Evolutionary conservation across 2,888 invertebrate genomes (phyloP).

Genomic region (Smittia sp.): DNA sequence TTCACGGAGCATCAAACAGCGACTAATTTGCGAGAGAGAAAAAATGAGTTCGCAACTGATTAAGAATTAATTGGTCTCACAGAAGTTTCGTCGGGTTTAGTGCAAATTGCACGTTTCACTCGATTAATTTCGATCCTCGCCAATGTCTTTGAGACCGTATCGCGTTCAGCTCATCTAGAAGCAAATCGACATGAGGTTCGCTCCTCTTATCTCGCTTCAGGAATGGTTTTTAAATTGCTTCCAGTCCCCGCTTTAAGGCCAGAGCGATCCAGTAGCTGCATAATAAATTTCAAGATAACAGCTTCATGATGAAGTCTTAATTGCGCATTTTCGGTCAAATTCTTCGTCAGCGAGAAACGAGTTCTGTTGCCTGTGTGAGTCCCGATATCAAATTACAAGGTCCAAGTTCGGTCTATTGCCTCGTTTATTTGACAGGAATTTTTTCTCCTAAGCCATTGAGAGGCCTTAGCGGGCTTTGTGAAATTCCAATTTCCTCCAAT

Average conservation of each 20-base stretch:
- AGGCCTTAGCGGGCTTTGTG: background rate
- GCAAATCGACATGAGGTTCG: too few species aligned
- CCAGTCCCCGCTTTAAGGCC: background rate
- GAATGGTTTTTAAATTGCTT: too few species aligned
- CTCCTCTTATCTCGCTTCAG: too few species aligned
- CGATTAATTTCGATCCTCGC: too few species aligned
- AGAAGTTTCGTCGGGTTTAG: background rate
- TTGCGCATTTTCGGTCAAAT: background rate
- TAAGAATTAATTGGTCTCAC: background rate
- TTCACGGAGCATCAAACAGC: background rate
- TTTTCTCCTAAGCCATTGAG: too few species aligned
- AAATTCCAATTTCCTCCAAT: background rate
- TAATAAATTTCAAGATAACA: slow-evolving; percentile 25
- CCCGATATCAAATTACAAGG: slow-evolving; percentile 7
- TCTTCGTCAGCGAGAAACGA: background rate
- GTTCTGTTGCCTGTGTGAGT: background rate
- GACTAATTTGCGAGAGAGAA: slow-evolving; percentile 2
- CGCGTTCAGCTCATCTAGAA: too few species aligned
- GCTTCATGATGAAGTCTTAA: slow-evolving; percentile 6
- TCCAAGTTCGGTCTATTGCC: too few species aligned
- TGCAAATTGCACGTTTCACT: too few species aligned
- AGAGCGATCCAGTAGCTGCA: slow-evolving; percentile 22
- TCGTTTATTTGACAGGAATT: too few species aligned
- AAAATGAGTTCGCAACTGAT: slow-evolving; percentile 2
- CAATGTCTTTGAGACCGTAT: too few species aligned